Conservation (phyloP, 1,140 invertebrate genomes). For the Philaenus spumarius region DNA sequence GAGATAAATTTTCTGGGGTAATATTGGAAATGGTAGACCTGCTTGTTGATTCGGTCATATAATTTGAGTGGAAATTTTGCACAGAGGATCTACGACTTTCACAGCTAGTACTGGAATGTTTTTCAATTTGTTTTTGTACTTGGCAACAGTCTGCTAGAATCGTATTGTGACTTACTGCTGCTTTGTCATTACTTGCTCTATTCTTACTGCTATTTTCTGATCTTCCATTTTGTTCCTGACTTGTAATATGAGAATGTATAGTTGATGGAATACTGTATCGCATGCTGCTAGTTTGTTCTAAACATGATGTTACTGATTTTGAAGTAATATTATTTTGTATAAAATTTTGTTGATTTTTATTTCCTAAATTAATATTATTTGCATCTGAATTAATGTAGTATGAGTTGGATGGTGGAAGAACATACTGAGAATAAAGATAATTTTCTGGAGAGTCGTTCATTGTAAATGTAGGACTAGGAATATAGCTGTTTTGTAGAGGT, state of each 20-base stretch:
- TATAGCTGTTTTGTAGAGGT: constrained; percentile 8
- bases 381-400: constrained; percentile 7
- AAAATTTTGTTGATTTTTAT: neutral
- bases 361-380: neutral
- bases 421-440: constrained; percentile 1
- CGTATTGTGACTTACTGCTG: neutral
- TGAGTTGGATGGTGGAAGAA: neutral
- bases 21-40: neutral
- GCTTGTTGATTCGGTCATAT: neutral
- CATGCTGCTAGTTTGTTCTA: neutral
- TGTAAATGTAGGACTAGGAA: constrained; percentile 11
- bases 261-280: neutral
- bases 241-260: neutral
- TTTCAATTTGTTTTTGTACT: constrained; percentile 1
- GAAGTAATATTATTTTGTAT: neutral
- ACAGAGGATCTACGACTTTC: neutral
- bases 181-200: neutral
- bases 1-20: neutral
- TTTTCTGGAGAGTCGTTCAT: constrained; percentile 14
- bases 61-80: neutral
- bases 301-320: neutral
- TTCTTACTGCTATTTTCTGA: too few relatives aligned
- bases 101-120: neutral
- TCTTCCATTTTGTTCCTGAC: neutral
- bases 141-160: constrained; percentile 3